Percentiles rank a stretch among this genome's conserved stretches.
phyloP scores from a whole-genome alignment of 1,140 invertebrate genomes.

The Penaeus chinensis region DNA sequence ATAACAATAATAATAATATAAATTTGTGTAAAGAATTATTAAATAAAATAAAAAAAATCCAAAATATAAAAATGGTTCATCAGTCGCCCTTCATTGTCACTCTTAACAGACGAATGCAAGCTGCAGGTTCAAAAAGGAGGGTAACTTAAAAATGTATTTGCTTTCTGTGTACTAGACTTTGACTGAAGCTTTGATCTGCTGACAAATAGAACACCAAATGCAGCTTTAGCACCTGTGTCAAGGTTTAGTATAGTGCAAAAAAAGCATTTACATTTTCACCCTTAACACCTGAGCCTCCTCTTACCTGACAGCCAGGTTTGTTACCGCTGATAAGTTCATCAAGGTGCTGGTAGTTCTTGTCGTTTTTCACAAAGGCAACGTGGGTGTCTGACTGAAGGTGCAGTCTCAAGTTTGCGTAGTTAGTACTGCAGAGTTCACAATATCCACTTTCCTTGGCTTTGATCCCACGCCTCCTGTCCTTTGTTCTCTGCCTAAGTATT shows the following conservation, averaged over 20 bases:
- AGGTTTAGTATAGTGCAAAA: not conserved
- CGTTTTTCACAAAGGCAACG: slow-evolving; percentile 49
- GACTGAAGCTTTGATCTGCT: too few relatives aligned
- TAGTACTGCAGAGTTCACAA: slow-evolving; percentile 51
- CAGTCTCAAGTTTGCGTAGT: slow-evolving; percentile 41
- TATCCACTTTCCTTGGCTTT: slow-evolving; percentile 52
- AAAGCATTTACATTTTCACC: not conserved
- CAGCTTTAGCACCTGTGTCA: too few relatives aligned
- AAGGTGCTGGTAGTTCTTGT: slow-evolving; percentile 47
- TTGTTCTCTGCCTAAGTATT: slow-evolving; percentile 12
- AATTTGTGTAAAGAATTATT: too few relatives aligned
- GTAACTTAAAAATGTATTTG: too few relatives aligned
- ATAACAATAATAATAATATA: too few relatives aligned
- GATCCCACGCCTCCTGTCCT: slow-evolving; percentile 21
- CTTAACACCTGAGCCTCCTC: not conserved
- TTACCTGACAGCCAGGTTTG: slow-evolving; percentile 46
- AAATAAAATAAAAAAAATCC: too few relatives aligned
- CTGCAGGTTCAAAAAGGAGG: too few relatives aligned
- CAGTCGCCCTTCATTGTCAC: too few relatives aligned
- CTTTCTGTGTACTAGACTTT: too few relatives aligned
- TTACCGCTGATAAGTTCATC: slow-evolving; percentile 56
- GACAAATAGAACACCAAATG: too few relatives aligned
- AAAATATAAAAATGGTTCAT: too few relatives aligned
- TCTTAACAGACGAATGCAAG: too few relatives aligned
- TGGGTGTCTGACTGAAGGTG: slow-evolving; percentile 53